phyloP scores from a whole-genome alignment of 2,113 vertebrate species.

The Solea senegalensis region DNA sequence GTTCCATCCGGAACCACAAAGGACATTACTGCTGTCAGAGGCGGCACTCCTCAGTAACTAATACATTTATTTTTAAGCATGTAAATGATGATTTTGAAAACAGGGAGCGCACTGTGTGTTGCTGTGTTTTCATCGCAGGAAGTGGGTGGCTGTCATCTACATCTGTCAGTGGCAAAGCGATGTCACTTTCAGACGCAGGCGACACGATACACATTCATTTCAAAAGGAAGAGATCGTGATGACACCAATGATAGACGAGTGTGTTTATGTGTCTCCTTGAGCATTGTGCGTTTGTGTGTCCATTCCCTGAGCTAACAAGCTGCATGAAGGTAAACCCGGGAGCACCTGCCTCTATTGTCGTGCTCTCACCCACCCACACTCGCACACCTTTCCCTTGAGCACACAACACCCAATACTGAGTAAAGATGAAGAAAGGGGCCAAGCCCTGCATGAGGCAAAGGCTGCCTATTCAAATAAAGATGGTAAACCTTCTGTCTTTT shows the following conservation, averaged over 20 bases:
- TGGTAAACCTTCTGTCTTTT: conserved; percentile 65
- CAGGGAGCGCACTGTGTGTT: neutral
- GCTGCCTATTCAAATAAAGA: conserved; percentile 71
- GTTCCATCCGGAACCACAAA: too few species aligned
- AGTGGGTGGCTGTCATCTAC: conserved; percentile 44
- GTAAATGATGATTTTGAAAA: too few species aligned
- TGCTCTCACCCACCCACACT: conserved; percentile 62
- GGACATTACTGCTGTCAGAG: too few species aligned
- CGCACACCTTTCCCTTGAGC: conserved; percentile 77
- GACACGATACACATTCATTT: conserved; percentile 44
- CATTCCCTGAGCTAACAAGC: conserved; percentile 73
- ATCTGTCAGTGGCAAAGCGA: conserved; percentile 21
- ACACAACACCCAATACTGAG: conserved; percentile 81
- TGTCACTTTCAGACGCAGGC: conserved; percentile 40
- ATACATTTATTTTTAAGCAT: too few species aligned
- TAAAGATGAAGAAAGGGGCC: conserved; percentile 78
- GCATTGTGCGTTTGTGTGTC: conserved; percentile 64
- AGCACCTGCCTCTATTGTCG: conserved; percentile 77
- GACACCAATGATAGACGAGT: conserved; percentile 52
- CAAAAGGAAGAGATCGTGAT: conserved; percentile 41
- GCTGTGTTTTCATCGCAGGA: conserved; percentile 36
- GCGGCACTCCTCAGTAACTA: too few species aligned
- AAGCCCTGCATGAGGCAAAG: conserved; percentile 61
- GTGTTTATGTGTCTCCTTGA: conserved; percentile 62
- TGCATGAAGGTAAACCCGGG: conserved; percentile 64